Evolutionary conservation across 2,888 invertebrate species (phyloP).

Genomic region (Tridacna gigas): DNA sequence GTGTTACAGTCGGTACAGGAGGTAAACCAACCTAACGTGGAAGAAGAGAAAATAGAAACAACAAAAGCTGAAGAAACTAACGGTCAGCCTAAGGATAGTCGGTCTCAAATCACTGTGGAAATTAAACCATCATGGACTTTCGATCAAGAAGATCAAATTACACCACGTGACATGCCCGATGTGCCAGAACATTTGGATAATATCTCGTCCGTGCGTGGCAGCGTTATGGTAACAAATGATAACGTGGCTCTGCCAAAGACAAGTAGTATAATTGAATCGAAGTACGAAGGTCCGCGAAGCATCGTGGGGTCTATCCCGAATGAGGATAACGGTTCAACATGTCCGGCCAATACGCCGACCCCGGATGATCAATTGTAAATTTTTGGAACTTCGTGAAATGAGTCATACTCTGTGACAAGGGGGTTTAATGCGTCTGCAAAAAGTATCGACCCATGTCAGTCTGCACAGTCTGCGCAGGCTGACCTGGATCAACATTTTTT

Average conservation of each 20-base stretch:
- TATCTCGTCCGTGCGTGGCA: conserved; percentile 57
- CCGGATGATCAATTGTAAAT: conserved; percentile 22
- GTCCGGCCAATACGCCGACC: conserved; percentile 50
- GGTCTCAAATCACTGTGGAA: conserved; percentile 59
- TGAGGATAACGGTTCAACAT: conserved; percentile 13
- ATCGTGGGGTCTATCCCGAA: neutral
- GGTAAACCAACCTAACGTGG: conserved; percentile 60
- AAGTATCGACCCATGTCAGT: too few species aligned
- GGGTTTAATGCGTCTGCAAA: too few species aligned
- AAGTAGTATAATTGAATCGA: conserved; percentile 36
- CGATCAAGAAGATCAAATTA: conserved; percentile 16
- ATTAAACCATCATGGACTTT: conserved; percentile 65
- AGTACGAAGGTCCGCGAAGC: neutral
- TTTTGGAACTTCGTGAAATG: neutral
- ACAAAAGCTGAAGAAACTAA: neutral
- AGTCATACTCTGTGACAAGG: too few species aligned
- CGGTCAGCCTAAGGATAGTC: conserved; percentile 2
- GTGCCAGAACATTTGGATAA: conserved; percentile 37
- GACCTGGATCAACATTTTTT: too few species aligned
- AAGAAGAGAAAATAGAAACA: neutral
- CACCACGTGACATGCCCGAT: conserved; percentile 8
- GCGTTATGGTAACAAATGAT: neutral
- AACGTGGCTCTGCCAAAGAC: conserved; percentile 6
- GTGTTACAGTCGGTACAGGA: conserved; percentile 66
- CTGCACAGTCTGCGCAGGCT: too few species aligned